Conservation (phyloP, 1,140 invertebrate species). For the Druon quercuslanigerum region DNA sequence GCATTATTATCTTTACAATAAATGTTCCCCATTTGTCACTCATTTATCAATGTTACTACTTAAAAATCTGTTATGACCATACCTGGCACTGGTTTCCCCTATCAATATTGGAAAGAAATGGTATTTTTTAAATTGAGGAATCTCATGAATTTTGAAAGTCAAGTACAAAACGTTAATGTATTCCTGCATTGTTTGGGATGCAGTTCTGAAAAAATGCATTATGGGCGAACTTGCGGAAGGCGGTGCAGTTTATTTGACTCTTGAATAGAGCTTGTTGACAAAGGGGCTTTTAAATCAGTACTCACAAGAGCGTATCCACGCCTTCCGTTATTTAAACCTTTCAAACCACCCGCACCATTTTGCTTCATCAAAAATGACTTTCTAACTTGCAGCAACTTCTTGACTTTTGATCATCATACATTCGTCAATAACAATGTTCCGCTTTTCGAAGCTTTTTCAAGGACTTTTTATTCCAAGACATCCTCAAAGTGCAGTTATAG, state of each 20-base stretch:
- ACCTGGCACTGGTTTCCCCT: too few species aligned
- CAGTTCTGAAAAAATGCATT: slow-evolving; percentile 12
- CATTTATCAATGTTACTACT: too few species aligned
- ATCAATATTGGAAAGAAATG: too few species aligned
- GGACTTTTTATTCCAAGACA: too few species aligned
- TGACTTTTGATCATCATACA: not conserved
- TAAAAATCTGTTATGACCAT: too few species aligned
- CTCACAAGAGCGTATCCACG: slow-evolving; percentile 7
- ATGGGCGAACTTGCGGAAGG: slow-evolving; percentile 6
- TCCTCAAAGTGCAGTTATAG: too few species aligned
- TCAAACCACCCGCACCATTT: slow-evolving; percentile 29
- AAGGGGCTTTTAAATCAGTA: slow-evolving; percentile 25
- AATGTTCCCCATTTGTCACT: too few species aligned
- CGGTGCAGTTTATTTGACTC: slow-evolving; percentile 26
- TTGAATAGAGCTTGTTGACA: slow-evolving; percentile 21
- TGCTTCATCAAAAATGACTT: slow-evolving; percentile 20
- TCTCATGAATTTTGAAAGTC: not conserved
- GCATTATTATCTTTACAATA: too few species aligned
- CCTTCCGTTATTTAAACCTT: slow-evolving; percentile 23
- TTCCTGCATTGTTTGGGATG: not conserved
- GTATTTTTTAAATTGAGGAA: too few species aligned
- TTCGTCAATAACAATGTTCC: not conserved
- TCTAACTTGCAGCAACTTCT: not conserved
- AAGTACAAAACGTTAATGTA: not conserved
- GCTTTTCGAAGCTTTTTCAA: not conserved